Conservation (phyloP, 2,797 vertebrate species). For the Manis javanica region DNA sequence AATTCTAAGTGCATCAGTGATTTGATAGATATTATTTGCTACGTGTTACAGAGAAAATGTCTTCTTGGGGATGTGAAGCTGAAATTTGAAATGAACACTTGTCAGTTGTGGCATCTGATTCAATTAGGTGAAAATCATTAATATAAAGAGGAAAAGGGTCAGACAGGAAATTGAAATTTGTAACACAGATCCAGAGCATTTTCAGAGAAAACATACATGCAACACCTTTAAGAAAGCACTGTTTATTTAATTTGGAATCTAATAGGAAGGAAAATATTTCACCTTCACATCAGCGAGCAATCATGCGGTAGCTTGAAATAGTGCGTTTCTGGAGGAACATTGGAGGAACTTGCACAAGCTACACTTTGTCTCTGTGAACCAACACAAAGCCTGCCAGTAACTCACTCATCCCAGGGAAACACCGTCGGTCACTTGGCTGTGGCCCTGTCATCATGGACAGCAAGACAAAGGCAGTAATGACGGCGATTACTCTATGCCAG, state of each 20-base stretch:
- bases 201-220: neutral
- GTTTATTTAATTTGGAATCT: neutral
- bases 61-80: slow-evolving; percentile 67
- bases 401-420: neutral
- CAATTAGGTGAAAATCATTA: slow-evolving; percentile 75
- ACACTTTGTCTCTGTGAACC: neutral
- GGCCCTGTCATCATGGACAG: neutral
- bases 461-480: neutral
- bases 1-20: slow-evolving; percentile 79
- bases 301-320: neutral
- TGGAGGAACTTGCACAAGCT: neutral
- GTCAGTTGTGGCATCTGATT: slow-evolving; percentile 72
- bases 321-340: neutral
- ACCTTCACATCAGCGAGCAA: neutral
- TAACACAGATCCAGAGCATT: neutral
- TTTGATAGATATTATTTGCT: slow-evolving; percentile 82
- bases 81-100: slow-evolving; percentile 74
- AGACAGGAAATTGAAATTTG: slow-evolving; percentile 49
- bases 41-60: slow-evolving; percentile 77
- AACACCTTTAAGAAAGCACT: neutral
- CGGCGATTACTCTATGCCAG: neutral
- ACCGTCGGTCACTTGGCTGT: neutral
- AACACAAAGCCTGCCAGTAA: neutral
- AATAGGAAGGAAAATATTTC: slow-evolving; percentile 4
- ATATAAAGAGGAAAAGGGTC: slow-evolving; percentile 45